Percentiles rank a stretch among this genome's conserved stretches.
Evolutionary conservation across 2,888 invertebrate species (phyloP).

Genomic region (Scelioninae gen. 2): DNA sequence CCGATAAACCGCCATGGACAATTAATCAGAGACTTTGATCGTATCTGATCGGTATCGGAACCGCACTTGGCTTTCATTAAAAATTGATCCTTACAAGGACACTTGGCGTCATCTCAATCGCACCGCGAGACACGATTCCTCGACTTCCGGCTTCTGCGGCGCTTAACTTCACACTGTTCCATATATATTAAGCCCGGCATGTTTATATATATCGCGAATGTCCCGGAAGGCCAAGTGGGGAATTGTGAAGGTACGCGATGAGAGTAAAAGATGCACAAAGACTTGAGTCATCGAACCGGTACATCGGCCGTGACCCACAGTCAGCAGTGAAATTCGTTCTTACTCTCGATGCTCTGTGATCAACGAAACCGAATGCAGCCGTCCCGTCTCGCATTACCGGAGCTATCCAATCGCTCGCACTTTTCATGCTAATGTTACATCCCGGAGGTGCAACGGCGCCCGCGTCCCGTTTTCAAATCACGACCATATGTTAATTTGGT

Average conservation of each 20-base stretch:
- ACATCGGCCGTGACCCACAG: conserved; percentile 62
- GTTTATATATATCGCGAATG: conserved; percentile 67
- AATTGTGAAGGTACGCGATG: conserved; percentile 60
- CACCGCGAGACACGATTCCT: conserved; percentile 49
- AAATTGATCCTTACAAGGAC: conserved; percentile 54
- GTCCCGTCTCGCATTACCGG: conserved; percentile 34
- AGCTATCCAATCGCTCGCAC: conserved; percentile 12
- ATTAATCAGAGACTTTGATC: too few species aligned
- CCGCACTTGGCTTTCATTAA: too few species aligned
- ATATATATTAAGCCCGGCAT: conserved; percentile 68
- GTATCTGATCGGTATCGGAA: too few species aligned
- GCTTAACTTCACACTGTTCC: conserved; percentile 70
- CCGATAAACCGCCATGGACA: too few species aligned
- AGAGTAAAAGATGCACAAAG: conserved; percentile 60
- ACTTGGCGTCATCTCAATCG: conserved; percentile 48
- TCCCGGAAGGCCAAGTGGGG: conserved; percentile 62
- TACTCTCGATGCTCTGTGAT: conserved; percentile 51
- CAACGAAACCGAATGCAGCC: conserved; percentile 30
- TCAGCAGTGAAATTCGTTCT: conserved; percentile 61
- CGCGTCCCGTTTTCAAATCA: not conserved
- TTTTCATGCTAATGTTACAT: conserved; percentile 33
- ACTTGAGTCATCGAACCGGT: conserved; percentile 59
- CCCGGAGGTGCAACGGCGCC: not conserved
- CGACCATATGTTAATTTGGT: conserved; percentile 19
- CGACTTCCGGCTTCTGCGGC: conserved; percentile 60